phyloP scores from a whole-genome alignment of 1,140 invertebrate genomes.

The Drosophila lacteicornis region DNA sequence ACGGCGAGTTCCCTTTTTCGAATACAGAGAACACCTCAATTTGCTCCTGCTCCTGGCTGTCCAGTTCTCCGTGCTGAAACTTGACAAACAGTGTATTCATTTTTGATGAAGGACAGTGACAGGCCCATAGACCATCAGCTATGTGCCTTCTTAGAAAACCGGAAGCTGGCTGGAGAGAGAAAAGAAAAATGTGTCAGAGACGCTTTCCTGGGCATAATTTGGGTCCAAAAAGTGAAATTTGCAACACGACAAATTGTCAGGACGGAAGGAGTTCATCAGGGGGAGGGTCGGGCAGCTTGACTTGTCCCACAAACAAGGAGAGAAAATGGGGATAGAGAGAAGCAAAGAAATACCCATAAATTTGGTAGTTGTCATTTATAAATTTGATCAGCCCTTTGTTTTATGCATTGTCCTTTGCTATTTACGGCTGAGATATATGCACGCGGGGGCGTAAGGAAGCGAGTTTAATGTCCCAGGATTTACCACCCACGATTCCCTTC shows the following conservation, averaged over 20 bases:
- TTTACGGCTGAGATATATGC: slow-evolving; percentile 67
- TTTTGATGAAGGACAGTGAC: slow-evolving; percentile 43
- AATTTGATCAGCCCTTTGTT: slow-evolving; percentile 72
- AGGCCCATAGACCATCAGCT: slow-evolving; percentile 5
- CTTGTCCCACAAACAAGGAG: slow-evolving; percentile 1
- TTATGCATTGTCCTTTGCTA: slow-evolving; percentile 66
- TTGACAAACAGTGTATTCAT: slow-evolving; percentile 43
- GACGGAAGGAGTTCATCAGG: slow-evolving; percentile 13
- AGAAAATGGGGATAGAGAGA: slow-evolving; percentile 1
- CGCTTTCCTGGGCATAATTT: slow-evolving; percentile 22
- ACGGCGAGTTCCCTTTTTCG: neutral
- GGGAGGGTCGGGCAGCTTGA: slow-evolving; percentile 1
- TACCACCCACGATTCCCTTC: slow-evolving; percentile 1
- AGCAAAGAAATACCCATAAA: slow-evolving; percentile 46
- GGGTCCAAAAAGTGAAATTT: slow-evolving; percentile 51
- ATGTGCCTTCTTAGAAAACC: neutral
- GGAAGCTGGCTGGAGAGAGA: neutral
- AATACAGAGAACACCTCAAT: slow-evolving; percentile 28
- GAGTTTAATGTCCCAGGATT: slow-evolving; percentile 61
- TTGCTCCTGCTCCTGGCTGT: slow-evolving; percentile 14
- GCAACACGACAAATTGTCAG: slow-evolving; percentile 34
- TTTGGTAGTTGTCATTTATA: slow-evolving; percentile 75
- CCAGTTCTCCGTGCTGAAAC: slow-evolving; percentile 19
- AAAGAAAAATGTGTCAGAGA: slow-evolving; percentile 29
- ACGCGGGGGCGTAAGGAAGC: slow-evolving; percentile 39